Percentiles rank a stretch among this genome's conserved stretches.
Conservation (phyloP, 2,888 invertebrate genomes). For the Euphydryas editha region DNA sequence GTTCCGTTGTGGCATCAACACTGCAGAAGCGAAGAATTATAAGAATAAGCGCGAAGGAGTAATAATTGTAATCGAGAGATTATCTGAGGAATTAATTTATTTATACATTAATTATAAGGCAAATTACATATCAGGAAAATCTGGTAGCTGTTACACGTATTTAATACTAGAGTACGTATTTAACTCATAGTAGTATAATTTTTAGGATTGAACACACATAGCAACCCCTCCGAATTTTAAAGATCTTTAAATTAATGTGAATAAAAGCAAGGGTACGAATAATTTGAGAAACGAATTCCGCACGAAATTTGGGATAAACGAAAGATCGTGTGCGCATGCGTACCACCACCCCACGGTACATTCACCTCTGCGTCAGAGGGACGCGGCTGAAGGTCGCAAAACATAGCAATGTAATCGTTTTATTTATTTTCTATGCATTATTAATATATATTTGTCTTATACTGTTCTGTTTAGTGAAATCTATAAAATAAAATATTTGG, state of each 20-base stretch:
- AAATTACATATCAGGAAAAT: no score
- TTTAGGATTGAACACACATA: not conserved
- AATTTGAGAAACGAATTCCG: conserved; percentile 7
- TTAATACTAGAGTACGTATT: not conserved
- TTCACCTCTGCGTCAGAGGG: conserved; percentile 40
- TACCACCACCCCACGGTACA: conserved; percentile 41
- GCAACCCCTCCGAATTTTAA: not conserved
- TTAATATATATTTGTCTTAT: not conserved
- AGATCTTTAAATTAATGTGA: conserved; percentile 9
- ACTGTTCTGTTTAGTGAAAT: not conserved
- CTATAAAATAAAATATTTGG: not conserved
- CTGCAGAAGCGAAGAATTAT: no score
- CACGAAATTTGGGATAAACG: conserved; percentile 9
- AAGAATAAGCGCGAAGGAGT: no score
- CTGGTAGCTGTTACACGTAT: no score
- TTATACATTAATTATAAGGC: no score
- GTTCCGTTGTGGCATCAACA: no score
- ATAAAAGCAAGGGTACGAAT: conserved; percentile 13
- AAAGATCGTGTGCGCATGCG: conserved; percentile 37
- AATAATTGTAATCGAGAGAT: no score
- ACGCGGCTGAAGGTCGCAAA: conserved; percentile 36
- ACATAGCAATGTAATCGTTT: not conserved
- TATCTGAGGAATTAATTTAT: no score
- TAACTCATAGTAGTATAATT: not conserved
- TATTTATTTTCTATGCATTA: not conserved